phyloP scores from a whole-genome alignment of 1,140 invertebrate species.

The Meloidogyne floridensis region DNA sequence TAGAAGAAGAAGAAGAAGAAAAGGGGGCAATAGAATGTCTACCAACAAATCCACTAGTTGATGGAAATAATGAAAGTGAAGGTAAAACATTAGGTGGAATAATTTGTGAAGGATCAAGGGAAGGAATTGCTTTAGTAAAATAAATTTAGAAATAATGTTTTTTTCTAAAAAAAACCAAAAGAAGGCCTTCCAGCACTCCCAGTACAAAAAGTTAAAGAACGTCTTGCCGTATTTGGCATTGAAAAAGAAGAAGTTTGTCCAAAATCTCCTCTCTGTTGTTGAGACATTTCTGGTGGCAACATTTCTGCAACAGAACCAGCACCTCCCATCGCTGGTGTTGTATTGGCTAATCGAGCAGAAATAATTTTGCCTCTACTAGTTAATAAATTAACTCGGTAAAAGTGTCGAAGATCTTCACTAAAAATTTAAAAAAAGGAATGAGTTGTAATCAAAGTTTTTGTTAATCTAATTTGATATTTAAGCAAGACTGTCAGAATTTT shows the following conservation, averaged over 20 bases:
- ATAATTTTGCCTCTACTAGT: conserved; percentile 60
- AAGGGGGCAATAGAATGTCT: conserved; percentile 14
- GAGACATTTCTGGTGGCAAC: conserved; percentile 18
- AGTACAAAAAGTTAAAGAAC: conserved; percentile 26
- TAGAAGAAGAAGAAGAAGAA: neutral
- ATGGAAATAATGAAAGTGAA: conserved; percentile 8
- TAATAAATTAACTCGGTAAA: conserved; percentile 64
- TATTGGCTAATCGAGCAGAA: conserved; percentile 47
- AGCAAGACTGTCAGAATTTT: too few species aligned
- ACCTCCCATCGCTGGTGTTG: conserved; percentile 49
- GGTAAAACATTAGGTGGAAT: neutral
- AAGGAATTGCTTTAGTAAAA: neutral
- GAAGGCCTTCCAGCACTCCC: conserved; percentile 19
- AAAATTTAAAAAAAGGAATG: conserved; percentile 39
- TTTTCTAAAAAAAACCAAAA: conserved; percentile 16
- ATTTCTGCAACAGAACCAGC: conserved; percentile 23
- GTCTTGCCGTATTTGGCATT: neutral
- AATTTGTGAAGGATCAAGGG: conserved; percentile 3
- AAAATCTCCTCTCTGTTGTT: conserved; percentile 10
- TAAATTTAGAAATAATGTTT: neutral
- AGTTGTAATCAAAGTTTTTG: too few species aligned
- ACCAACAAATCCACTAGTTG: neutral
- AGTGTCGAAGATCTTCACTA: conserved; percentile 58
- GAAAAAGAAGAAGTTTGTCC: conserved; percentile 18
- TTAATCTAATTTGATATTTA: too few species aligned